These are phyloP conservation scores for Trachelus iudaicus DNA, from an alignment of 2,888 invertebrate species.

Conservation along the genomic window DNA sequence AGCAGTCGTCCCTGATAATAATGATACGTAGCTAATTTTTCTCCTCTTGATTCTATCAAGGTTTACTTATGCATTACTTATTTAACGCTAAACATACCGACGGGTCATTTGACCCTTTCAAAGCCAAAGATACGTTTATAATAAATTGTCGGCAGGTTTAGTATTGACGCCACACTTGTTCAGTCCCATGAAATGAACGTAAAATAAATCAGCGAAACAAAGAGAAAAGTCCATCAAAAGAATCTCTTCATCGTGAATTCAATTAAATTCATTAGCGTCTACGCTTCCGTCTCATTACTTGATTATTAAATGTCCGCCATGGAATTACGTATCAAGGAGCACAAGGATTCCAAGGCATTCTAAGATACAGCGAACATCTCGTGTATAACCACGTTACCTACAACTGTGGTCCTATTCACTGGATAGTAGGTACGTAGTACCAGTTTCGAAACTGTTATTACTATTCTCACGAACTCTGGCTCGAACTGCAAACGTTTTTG, in stretches of 20 bases:
- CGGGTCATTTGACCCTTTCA: too few species aligned
- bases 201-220: background rate
- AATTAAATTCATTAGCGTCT: background rate
- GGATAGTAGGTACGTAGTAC: background rate
- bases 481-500: background rate
- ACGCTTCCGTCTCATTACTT: background rate
- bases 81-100: too few species aligned
- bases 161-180: too few species aligned
- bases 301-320: background rate
- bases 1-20: too few species aligned
- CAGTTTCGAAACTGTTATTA: background rate
- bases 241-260: background rate
- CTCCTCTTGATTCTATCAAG: too few species aligned
- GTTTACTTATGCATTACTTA: too few species aligned
- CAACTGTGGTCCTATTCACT: background rate
- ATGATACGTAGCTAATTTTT: too few species aligned
- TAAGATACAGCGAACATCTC: background rate
- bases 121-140: too few species aligned
- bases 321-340: background rate
- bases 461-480: background rate
- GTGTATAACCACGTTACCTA: background rate
- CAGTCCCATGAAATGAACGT: background rate
- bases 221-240: background rate
- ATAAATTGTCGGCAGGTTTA: too few species aligned
- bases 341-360: background rate